These are phyloP conservation scores for Prenolepis imparis DNA, from an alignment of 2,888 invertebrate species.

Conservation along the genomic window DNA sequence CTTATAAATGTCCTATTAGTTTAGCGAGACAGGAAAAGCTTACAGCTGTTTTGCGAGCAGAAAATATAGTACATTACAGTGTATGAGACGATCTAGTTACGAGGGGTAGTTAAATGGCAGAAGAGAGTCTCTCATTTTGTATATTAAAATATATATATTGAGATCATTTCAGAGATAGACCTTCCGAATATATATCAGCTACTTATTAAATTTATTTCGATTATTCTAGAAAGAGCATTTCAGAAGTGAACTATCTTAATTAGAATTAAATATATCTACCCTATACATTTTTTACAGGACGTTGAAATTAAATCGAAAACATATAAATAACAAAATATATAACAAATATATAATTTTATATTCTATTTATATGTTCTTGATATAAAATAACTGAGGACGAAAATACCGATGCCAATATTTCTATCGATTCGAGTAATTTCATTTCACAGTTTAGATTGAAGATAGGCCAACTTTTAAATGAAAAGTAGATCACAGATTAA, in stretches of 20 bases:
- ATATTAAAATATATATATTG: slow-evolving; percentile 21
- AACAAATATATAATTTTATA: neutral
- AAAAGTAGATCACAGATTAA: slow-evolving; percentile 41
- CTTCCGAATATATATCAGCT: neutral
- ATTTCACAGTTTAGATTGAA: slow-evolving; percentile 34
- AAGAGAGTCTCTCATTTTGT: neutral
- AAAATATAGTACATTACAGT: slow-evolving; percentile 8
- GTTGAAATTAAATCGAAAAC: neutral
- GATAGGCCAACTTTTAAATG: slow-evolving; percentile 25
- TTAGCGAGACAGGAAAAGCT: slow-evolving; percentile 16
- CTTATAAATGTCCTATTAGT: neutral
- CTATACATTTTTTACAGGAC: neutral
- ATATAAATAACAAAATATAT: no score
- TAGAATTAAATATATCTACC: neutral
- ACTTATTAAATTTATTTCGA: neutral
- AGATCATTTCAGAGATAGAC: neutral
- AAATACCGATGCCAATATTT: slow-evolving; percentile 29
- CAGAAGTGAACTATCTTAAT: neutral
- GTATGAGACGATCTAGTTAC: slow-evolving; percentile 1
- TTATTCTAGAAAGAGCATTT: neutral
- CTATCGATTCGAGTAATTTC: slow-evolving; percentile 7
- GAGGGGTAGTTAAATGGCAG: neutral
- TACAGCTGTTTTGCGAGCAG: slow-evolving; percentile 16
- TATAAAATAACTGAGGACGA: slow-evolving; percentile 1
- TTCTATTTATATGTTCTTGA: no score